These are phyloP conservation scores for Drosophila helvetica DNA, from an alignment of 2,888 invertebrate species.

Conservation along the genomic window DNA sequence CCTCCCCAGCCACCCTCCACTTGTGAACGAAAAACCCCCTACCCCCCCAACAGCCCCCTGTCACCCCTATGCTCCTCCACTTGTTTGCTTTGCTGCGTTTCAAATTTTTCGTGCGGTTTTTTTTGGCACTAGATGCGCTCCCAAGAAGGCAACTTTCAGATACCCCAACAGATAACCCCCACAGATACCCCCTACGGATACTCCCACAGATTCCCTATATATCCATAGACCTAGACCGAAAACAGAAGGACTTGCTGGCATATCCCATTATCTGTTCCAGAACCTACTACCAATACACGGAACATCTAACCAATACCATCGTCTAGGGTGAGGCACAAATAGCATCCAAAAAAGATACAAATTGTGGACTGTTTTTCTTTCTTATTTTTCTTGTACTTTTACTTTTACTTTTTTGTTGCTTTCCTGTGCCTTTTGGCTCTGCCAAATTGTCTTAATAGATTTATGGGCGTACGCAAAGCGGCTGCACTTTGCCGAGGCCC, in stretches of 20 bases:
- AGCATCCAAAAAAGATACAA: slow-evolving; percentile 27
- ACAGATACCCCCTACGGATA: too few relatives aligned
- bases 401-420: slow-evolving; percentile 27
- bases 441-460: slow-evolving; percentile 80
- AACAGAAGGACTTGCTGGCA: too few relatives aligned
- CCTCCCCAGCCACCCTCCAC: slow-evolving; percentile 10
- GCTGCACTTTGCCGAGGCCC: slow-evolving; percentile 69
- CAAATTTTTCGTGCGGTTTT: slow-evolving; percentile 58
- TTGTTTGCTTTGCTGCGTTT: slow-evolving; percentile 59
- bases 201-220: too few relatives aligned
- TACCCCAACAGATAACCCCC: too few relatives aligned
- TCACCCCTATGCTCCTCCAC: neutral
- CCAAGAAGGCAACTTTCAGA: neutral
- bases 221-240: too few relatives aligned
- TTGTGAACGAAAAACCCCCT: neutral
- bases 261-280: too few relatives aligned
- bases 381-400: neutral
- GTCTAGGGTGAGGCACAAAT: neutral
- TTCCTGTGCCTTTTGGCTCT: slow-evolving; percentile 46
- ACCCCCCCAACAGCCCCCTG: neutral
- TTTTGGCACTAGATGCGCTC: slow-evolving; percentile 38
- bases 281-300: too few relatives aligned
- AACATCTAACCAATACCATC: too few relatives aligned
- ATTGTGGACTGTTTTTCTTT: neutral
- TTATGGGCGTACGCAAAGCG: slow-evolving; percentile 79